Base-by-base conservation (phyloP, 2,797 vertebrate species). In the Lacerta agilis region DNA sequence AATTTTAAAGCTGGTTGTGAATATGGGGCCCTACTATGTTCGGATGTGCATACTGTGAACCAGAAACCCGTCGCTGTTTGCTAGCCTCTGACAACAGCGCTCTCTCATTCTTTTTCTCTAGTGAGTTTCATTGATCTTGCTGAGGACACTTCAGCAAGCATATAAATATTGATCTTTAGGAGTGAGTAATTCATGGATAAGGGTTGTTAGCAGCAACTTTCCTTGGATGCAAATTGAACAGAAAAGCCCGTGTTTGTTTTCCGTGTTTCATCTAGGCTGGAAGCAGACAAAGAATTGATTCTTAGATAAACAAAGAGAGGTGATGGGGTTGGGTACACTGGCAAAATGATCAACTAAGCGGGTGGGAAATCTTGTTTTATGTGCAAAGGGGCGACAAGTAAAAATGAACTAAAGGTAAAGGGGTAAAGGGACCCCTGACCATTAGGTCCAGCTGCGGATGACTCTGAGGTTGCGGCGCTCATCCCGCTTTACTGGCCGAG, bases 141-240 rank as follows among this genome's bases (percentile, higher is more conserved):
- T 67, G 84, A 27, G 86, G 88, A 82, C 38, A 8, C 69, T 94
- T 91, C 88, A 76, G 27, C 29, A 85, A 38, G 7, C 38, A 25
- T 41, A 20, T 86, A 91, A 90, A 91, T 89, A 91, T 33, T 84
- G 87, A 87, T 58, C 87, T 86, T 77, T 71, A 79, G 17, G 49
- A 89, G 4, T 36, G n/a, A 86, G 23, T 75, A 92, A 83, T 90
- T 93, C n/a, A 92, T 13, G 78, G 64, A 13, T 79, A 86, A 79
- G 1, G 11, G 61, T 77, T 5, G 0, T 85, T 43, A 89, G 64
- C 55, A 87, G 87, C 33, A 10, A 25, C 17, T 80, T 73, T 73
- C 82, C 3, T 82, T 92, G 58, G 29, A 85, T 91, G 45, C 55
- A 93, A 90, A 92, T 80, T 45, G 82, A 87, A 89, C 38, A 88